Evolutionary conservation across 2,113 vertebrate genomes (phyloP).

Genomic region (Elachura formosa): DNA sequence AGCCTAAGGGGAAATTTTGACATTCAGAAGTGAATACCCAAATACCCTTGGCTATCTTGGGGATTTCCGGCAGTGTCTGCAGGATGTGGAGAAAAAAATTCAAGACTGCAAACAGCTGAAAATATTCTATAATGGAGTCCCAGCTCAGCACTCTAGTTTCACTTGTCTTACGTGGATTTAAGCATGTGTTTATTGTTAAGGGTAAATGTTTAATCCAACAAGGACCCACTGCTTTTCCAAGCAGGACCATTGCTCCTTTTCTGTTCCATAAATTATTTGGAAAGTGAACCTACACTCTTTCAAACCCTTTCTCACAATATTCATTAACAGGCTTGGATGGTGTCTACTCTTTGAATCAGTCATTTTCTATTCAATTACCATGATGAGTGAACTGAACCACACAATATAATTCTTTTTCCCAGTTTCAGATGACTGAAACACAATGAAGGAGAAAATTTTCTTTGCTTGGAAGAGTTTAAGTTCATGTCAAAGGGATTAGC

Average conservation of each 20-base stretch:
- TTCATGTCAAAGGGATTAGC: background rate
- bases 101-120: conserved; percentile 29
- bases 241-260: background rate
- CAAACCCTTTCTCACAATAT: background rate
- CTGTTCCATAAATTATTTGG: background rate
- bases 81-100: background rate
- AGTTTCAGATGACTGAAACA: background rate
- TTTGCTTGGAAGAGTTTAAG: background rate
- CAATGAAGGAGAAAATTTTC: background rate
- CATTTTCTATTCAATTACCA: background rate
- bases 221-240: background rate
- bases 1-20: background rate
- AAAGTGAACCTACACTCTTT: background rate
- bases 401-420: background rate
- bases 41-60: background rate
- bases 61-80: background rate
- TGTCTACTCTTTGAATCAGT: background rate
- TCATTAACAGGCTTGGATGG: background rate
- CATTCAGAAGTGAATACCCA: conserved; percentile 7
- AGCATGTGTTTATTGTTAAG: conserved; percentile 18
- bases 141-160: background rate
- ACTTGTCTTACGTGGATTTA: background rate
- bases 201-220: background rate
- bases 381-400: background rate
- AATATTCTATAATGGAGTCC: background rate